phyloP scores from a whole-genome alignment of 2,113 vertebrate species.

The Dipodomys ordii region DNA sequence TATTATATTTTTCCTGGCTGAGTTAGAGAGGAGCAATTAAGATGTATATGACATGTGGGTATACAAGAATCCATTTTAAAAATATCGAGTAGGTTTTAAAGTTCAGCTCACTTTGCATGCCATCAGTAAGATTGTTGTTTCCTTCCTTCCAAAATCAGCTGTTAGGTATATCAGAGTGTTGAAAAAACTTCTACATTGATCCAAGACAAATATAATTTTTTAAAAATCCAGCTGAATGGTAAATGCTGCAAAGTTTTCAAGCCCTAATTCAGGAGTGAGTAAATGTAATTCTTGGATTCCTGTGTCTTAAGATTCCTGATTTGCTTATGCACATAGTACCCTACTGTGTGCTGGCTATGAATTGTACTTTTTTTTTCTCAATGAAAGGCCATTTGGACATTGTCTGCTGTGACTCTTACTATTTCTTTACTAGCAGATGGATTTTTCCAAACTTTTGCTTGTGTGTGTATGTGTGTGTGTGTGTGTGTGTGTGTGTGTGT shows the following conservation, averaged over 20 bases:
- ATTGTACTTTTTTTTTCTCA: rapidly evolving
- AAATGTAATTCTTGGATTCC: background rate
- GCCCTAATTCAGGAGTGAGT: background rate
- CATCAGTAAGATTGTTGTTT: background rate
- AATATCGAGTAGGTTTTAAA: background rate
- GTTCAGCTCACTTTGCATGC: background rate
- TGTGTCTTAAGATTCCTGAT: background rate
- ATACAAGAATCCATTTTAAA: background rate
- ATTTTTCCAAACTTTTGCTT: background rate
- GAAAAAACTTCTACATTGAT: background rate
- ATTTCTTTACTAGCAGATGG: background rate
- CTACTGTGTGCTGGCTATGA: background rate
- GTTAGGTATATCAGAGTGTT: background rate
- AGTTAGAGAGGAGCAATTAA: background rate
- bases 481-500: too few relatives aligned
- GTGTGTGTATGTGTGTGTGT: background rate
- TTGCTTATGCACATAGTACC: background rate
- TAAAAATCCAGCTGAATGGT: background rate
- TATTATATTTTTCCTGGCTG: background rate
- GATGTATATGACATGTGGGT: background rate
- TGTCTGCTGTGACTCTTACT: background rate
- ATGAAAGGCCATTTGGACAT: background rate
- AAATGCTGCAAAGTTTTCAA: background rate
- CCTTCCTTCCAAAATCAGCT: background rate
- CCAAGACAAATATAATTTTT: background rate